Evolutionary conservation across 2,797 vertebrate genomes (phyloP), one percentile per base, ranked within the genome.

Genomic region (Pogonophryne albipinna): DNA sequence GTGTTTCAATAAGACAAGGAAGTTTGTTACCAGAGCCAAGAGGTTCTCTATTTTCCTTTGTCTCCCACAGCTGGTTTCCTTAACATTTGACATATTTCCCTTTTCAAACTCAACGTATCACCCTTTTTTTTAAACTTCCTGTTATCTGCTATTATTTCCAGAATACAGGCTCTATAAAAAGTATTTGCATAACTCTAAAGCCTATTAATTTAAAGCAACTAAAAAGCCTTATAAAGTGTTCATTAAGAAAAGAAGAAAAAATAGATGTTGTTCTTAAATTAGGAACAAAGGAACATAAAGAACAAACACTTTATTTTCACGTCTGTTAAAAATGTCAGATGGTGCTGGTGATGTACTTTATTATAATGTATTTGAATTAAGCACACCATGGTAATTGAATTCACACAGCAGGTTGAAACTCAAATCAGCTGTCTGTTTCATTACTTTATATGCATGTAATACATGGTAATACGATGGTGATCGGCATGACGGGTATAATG

Each of bases 61-160:
- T 64, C 17, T 63, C n/a, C 14, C n/a, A 31, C 73, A 72, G 71
- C 50, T 67, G 34, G 27, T 64, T 75, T 81, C 42, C 17, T 72
- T 52, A 53, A 34, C 23, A 69, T 27, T 55, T 55, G 44, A 61
- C 19, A 63, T 12, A 20, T 46, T 51, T 27, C 0, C 14, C 62
- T 61, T 59, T 27, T 51, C 20, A 57, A 52, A 4, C 60, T 3
- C 4, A 45, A 14, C 4, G 42, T 47, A 2, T 15, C 10, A 11
- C 13, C 3, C 16, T 55, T 11, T 4, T n/a, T 62, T 50, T 31
- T 55, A 38, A 10, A 11, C 20, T 52, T 41, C 19, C 19, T 51
- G 0, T 62, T 64, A 51, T 49, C 27, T 20, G 7, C 38, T 41
- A 11, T 41, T 51, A 10, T 73, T 56, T 45, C 57, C 5, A 34